Evolutionary conservation across 2,888 invertebrate genomes (phyloP).

Genomic region (Keiferia lycopersicella): DNA sequence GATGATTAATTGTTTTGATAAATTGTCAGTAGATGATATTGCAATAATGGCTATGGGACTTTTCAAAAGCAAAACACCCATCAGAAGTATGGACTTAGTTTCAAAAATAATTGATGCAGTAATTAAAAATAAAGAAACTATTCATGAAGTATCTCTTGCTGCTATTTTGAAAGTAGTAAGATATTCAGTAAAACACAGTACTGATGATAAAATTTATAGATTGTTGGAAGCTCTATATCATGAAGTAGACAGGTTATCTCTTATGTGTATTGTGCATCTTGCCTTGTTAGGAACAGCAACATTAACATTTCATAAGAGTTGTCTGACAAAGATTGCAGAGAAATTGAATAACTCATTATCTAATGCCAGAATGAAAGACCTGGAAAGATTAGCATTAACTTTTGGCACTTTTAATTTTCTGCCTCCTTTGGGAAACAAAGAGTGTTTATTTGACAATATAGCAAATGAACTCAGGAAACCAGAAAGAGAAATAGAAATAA

Average conservation of each 20-base stretch:
- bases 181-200: slow-evolving; percentile 75
- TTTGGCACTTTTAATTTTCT: slow-evolving; percentile 83
- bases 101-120: slow-evolving; percentile 76
- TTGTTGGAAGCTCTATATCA: slow-evolving; percentile 78
- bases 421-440: slow-evolving; percentile 62
- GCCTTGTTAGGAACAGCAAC: slow-evolving; percentile 82
- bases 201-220: slow-evolving; percentile 68
- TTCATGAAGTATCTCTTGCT: slow-evolving; percentile 85
- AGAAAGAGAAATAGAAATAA: slow-evolving; percentile 78
- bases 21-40: slow-evolving; percentile 84
- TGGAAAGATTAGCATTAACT: slow-evolving; percentile 85
- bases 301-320: slow-evolving; percentile 60
- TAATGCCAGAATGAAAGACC: slow-evolving; percentile 84
- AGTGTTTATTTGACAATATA: slow-evolving; percentile 61
- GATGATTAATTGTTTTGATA: slow-evolving; percentile 72
- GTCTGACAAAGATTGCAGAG: slow-evolving; percentile 70
- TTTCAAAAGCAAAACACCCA: slow-evolving; percentile 87
- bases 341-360: slow-evolving; percentile 73
- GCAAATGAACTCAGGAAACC: slow-evolving; percentile 76
- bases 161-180: slow-evolving; percentile 84
- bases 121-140: slow-evolving; percentile 68
- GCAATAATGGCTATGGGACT: slow-evolving; percentile 88
- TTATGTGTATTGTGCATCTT: slow-evolving; percentile 84
- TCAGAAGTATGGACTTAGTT: slow-evolving; percentile 77
- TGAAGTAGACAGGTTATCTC: slow-evolving; percentile 82